Evolutionary conservation across 2,113 vertebrate species (phyloP), one percentile per base, ranked within the genome.

Genomic region (Xiphophorus maculatus): DNA sequence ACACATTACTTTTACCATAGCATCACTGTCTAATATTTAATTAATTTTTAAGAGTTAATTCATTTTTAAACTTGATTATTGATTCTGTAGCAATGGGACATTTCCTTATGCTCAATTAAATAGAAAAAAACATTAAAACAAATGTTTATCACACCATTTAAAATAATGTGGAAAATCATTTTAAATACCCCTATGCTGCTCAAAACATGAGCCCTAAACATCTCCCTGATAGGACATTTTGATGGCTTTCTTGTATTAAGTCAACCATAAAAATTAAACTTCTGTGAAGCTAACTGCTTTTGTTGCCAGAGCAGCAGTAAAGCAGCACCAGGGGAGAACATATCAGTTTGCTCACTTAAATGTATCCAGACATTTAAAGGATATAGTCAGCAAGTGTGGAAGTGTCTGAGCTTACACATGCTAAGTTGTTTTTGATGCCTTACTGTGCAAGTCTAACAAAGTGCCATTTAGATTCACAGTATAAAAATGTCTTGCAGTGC

Each of bases 391-490:
- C 64, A 65, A 69, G 84, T 77, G 76, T 65, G 44, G 44, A 79
- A 72, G 75, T 29, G 68, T 75, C 64, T 63, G 79, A 71, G 82
- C 71, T 75, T 82, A 74, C 77, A 72, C 74, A 79, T 77, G 29
- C 70, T 14, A 66, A 76, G 78, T 74, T 74, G 77, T 84, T 77
- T 85, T 83, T 84, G 83, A 83, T 61, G 1, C 65, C 88, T 84
- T 44, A 66, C 80, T 90, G 87, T 60, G 86, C 64, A 6, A 58
- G 66, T 75, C 84, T 79, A 86, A 83, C 75, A 65, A 71, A 71
- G 44, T 76, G 88, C 84, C 88, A 89, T 87, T 93, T 85, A 83
- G 62, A 87, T 71, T 75, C 81, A 69, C 79, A 68, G 83, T 77
- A 54, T 78, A 91, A 86, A 54, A 80, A 75, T 71, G 44, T 76